Evolutionary conservation across 2,888 invertebrate genomes (phyloP).

Genomic region (Chaetogeoica ovagalla): DNA sequence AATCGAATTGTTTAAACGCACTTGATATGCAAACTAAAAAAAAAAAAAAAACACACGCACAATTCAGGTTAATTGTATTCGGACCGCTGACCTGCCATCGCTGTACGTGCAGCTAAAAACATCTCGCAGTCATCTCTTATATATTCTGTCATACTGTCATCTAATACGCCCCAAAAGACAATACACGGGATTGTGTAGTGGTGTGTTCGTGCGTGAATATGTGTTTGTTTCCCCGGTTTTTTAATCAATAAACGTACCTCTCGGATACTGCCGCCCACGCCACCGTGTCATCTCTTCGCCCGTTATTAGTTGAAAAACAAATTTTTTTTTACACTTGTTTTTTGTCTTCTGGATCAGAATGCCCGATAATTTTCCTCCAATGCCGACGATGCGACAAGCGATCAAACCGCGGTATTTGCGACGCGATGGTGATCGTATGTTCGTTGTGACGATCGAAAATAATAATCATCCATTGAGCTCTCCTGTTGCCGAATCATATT

Average conservation of each 20-base stretch:
- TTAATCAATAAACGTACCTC: conserved; percentile 46
- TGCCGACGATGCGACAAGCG: neutral
- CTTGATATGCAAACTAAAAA: neutral
- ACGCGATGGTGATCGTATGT: neutral
- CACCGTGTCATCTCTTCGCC: neutral
- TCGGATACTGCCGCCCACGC: neutral
- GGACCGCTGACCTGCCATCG: neutral
- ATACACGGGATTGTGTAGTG: too few relatives aligned
- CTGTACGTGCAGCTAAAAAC: neutral
- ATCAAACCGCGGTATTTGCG: neutral
- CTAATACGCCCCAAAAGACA: neutral
- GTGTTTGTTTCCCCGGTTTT: conserved; percentile 36
- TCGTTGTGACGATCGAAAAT: neutral
- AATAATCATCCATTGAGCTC: neutral
- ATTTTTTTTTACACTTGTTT: neutral
- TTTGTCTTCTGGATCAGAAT: neutral
- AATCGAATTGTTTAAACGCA: neutral
- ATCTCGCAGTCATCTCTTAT: neutral
- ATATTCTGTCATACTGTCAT: neutral
- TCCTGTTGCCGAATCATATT: too few relatives aligned
- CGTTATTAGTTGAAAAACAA: neutral
- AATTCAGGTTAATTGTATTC: conserved; percentile 36
- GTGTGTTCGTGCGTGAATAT: neutral
- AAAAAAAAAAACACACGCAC: neutral
- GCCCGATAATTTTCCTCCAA: neutral